Conservation (phyloP, 1,140 invertebrate species). For the Drosophila ficusphila region DNA sequence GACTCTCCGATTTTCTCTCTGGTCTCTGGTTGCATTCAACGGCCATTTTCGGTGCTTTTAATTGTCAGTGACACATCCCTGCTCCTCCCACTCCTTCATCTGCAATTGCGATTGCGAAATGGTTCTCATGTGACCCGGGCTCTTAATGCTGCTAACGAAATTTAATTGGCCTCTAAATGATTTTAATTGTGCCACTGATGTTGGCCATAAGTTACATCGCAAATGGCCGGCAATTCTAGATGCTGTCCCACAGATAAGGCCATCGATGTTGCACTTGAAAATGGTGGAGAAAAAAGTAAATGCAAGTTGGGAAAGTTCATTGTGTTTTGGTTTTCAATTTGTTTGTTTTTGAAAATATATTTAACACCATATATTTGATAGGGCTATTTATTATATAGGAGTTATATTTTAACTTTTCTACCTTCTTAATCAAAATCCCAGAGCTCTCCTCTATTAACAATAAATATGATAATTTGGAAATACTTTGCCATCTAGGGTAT, state of each 20-base stretch:
- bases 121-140: slow-evolving; percentile 76
- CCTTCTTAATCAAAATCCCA: not conserved
- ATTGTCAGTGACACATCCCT: slow-evolving; percentile 51
- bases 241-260: slow-evolving; percentile 20
- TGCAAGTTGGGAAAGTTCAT: not conserved
- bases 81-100: not conserved
- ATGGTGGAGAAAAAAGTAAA: not conserved
- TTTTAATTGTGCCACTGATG: slow-evolving; percentile 82
- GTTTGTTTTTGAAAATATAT: no score
- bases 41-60: slow-evolving; percentile 76
- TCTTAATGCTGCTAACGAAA: slow-evolving; percentile 82
- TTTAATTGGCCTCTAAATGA: slow-evolving; percentile 83
- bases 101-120: slow-evolving; percentile 36
- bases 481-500: slow-evolving; percentile 10
- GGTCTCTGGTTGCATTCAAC: slow-evolving; percentile 54
- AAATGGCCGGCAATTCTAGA: slow-evolving; percentile 63
- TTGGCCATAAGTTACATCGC: slow-evolving; percentile 73
- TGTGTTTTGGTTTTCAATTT: not conserved
- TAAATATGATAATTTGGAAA: slow-evolving; percentile 29
- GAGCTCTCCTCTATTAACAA: slow-evolving; percentile 7
- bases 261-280: slow-evolving; percentile 26
- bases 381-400: no score
- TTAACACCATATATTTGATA: no score
- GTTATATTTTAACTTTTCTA: not conserved
- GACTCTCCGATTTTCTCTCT: slow-evolving; percentile 7